phyloP scores from a whole-genome alignment of 1,140 invertebrate species.

The Drosophila arizonae region DNA sequence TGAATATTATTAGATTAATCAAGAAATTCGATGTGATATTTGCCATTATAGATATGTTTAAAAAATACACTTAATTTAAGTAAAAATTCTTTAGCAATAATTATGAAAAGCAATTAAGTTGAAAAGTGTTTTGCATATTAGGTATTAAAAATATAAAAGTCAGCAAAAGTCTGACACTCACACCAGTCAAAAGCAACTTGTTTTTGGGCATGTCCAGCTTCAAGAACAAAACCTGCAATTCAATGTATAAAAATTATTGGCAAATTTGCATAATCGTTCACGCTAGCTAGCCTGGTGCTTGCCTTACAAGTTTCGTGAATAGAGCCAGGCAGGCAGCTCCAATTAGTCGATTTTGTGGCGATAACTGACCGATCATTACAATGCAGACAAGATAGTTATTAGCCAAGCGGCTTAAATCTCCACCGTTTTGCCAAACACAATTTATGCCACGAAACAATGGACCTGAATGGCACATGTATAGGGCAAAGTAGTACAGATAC shows the following conservation, averaged over 20 bases:
- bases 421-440: constrained; percentile 34
- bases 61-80: no score
- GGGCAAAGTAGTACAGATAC: not conserved
- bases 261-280: constrained; percentile 66
- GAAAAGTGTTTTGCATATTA: no score
- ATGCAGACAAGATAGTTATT: constrained; percentile 66
- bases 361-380: constrained; percentile 76
- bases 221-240: constrained; percentile 21
- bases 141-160: no score
- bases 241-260: constrained; percentile 42
- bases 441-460: constrained; percentile 41
- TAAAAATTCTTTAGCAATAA: not conserved
- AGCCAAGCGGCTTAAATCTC: constrained; percentile 43
- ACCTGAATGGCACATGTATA: constrained; percentile 14
- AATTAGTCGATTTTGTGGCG: constrained; percentile 69
- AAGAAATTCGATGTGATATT: no score
- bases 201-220: constrained; percentile 15
- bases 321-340: constrained; percentile 30
- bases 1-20: no score
- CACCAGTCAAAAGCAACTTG: constrained; percentile 20
- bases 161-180: not conserved
- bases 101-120: not conserved
- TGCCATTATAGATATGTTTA: no score
- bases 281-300: constrained; percentile 4
- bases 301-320: constrained; percentile 24